Conservation (phyloP, 2,797 vertebrate genomes). For the Trachurus trachurus region DNA sequence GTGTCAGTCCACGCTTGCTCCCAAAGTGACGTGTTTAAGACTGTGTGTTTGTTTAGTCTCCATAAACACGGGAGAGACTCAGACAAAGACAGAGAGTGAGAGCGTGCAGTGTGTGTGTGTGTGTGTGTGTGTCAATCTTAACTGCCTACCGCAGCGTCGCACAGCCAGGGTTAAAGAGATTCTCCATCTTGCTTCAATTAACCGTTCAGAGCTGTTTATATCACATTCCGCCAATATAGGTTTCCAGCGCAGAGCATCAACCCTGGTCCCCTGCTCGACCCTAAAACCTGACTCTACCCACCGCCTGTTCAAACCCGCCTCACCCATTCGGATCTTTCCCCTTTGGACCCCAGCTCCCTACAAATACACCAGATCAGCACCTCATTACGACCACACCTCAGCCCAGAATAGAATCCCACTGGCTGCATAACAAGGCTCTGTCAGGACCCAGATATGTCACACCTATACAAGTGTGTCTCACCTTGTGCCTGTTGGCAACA, state of each 20-base stretch:
- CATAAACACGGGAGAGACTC: constrained; percentile 46
- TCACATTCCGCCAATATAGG: constrained; percentile 73
- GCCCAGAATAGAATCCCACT: constrained; percentile 65
- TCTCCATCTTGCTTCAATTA: constrained; percentile 85
- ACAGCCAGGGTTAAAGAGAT: constrained; percentile 71
- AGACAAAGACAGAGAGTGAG: constrained; percentile 45
- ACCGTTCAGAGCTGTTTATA: constrained; percentile 78
- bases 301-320: constrained; percentile 57
- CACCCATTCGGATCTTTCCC: constrained; percentile 56
- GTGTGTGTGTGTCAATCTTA: constrained; percentile 19
- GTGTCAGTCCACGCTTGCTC: constrained; percentile 47
- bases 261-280: constrained; percentile 50
- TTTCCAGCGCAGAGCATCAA: constrained; percentile 57
- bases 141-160: constrained; percentile 73
- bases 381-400: constrained; percentile 66
- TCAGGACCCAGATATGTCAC: constrained; percentile 64
- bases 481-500: constrained; percentile 51
- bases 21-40: constrained; percentile 63
- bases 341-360: constrained; percentile 36
- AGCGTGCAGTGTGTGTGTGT: constrained; percentile 8
- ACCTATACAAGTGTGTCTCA: constrained; percentile 63
- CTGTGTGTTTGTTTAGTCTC: constrained; percentile 73
- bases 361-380: constrained; percentile 69
- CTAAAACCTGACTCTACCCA: constrained; percentile 55
- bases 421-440: constrained; percentile 56